A percentile compares a stretch with the other conserved stretches of the same genome.
Evolutionary conservation across 2,888 invertebrate species (phyloP).

Genomic region (Agapostemon virescens): DNA sequence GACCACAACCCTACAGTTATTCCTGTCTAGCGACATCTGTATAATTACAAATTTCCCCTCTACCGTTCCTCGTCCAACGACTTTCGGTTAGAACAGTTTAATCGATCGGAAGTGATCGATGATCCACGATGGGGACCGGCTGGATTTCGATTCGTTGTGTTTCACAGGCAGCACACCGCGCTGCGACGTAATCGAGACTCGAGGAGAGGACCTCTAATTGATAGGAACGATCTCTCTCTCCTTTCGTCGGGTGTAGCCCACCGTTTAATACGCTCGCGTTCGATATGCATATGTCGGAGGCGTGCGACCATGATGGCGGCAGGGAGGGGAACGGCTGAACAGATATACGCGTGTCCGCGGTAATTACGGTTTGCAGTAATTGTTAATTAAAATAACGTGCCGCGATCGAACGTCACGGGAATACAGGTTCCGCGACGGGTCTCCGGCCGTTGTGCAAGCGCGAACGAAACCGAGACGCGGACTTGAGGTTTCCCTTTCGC

Average conservation of each 20-base stretch:
- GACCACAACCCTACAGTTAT: too few species aligned
- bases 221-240: slow-evolving; percentile 19
- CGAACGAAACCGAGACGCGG: background rate
- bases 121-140: slow-evolving; percentile 35
- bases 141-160: slow-evolving; percentile 23
- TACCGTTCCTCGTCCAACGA: background rate
- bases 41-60: slow-evolving; percentile 36
- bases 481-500: slow-evolving; percentile 16
- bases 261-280: slow-evolving; percentile 40
- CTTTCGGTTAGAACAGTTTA: slow-evolving; percentile 56
- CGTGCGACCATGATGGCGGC: background rate
- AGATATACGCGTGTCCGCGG: slow-evolving; percentile 16
- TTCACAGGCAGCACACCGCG: background rate
- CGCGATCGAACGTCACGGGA: slow-evolving; percentile 12
- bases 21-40: too few species aligned
- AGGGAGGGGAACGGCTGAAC: background rate
- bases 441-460: slow-evolving; percentile 7
- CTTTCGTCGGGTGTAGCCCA: slow-evolving; percentile 35
- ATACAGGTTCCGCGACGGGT: slow-evolving; percentile 5
- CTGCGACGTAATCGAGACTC: background rate
- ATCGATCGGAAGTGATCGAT: slow-evolving; percentile 68
- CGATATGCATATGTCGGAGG: background rate
- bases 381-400: slow-evolving; percentile 48
- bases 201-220: slow-evolving; percentile 12
- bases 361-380: slow-evolving; percentile 48